Conservation (phyloP, 2,113 vertebrate genomes). For the Dascyllus trimaculatus region DNA sequence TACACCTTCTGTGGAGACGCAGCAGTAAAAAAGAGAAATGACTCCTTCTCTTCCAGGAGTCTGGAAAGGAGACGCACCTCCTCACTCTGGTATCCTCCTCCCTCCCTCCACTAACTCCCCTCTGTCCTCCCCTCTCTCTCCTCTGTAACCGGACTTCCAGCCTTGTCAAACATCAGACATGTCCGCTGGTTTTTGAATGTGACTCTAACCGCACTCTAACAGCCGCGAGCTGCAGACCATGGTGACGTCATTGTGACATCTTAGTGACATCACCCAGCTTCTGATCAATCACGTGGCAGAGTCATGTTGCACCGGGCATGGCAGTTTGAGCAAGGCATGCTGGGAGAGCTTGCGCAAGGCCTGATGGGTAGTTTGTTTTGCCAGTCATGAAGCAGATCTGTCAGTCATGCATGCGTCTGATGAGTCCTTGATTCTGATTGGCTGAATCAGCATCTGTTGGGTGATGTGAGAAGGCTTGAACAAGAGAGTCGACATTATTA, state of each 20-base stretch:
- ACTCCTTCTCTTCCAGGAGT: constrained; percentile 78
- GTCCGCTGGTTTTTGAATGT: constrained; percentile 62
- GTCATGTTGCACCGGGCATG: constrained; percentile 76
- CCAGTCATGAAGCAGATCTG: constrained; percentile 56
- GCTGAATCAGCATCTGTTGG: constrained; percentile 53
- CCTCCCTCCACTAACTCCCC: constrained; percentile 50
- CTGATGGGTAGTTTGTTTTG: constrained; percentile 60
- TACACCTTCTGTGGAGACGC: constrained; percentile 4
- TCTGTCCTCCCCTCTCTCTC: constrained; percentile 13
- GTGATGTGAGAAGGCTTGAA: constrained; percentile 1
- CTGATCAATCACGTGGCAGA: constrained; percentile 68
- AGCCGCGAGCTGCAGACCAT: too few relatives aligned
- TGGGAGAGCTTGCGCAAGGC: constrained; percentile 67
- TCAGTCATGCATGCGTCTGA: constrained; percentile 67
- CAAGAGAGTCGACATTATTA: too few relatives aligned
- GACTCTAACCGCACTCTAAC: constrained; percentile 64
- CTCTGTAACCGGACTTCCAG: constrained; percentile 52
- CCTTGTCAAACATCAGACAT: constrained; percentile 53
- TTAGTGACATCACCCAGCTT: constrained; percentile 73
- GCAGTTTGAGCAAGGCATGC: constrained; percentile 80
- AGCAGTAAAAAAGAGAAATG: constrained; percentile 50
- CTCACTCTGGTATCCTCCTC: constrained; percentile 69
- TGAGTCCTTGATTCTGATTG: constrained; percentile 70
- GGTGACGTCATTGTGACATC: constrained; percentile 61
- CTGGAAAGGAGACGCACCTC: constrained; percentile 63